Conservation (phyloP, 2,888 invertebrate genomes). For the Drosophila antonietae region DNA sequence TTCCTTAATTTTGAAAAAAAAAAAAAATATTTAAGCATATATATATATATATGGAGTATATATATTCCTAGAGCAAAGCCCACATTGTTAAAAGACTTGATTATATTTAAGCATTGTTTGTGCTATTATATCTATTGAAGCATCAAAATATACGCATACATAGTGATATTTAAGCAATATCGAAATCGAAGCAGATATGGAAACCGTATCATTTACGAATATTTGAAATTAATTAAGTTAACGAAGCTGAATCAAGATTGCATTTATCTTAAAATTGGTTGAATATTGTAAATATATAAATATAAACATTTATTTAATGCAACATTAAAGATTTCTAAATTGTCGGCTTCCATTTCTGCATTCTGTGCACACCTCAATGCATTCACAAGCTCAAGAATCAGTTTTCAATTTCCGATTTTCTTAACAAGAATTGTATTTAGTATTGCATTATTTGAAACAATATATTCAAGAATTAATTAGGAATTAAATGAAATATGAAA, state of each 20-base stretch:
- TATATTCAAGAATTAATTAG: constrained; percentile 51
- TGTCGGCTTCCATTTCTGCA: constrained; percentile 35
- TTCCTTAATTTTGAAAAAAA: constrained; percentile 62
- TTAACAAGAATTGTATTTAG: constrained; percentile 71
- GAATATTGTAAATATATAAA: not conserved
- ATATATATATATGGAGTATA: constrained; percentile 32
- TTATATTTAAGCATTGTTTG: constrained; percentile 70
- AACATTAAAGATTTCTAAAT: not conserved
- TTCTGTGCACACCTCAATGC: not conserved
- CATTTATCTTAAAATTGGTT: not conserved
- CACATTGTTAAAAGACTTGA: constrained; percentile 81
- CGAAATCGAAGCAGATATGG: constrained; percentile 30
- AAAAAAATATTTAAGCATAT: constrained; percentile 17
- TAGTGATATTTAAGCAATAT: constrained; percentile 56
- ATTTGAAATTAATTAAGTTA: constrained; percentile 10
- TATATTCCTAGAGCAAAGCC: constrained; percentile 69
- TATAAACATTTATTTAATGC: not conserved
- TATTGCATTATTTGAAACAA: constrained; percentile 65
- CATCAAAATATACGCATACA: constrained; percentile 38
- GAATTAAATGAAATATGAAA: constrained; percentile 47
- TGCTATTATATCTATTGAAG: constrained; percentile 55
- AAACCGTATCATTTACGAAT: constrained; percentile 21
- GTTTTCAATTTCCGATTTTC: constrained; percentile 40
- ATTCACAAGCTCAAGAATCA: constrained; percentile 35
- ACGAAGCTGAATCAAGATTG: not conserved